These are phyloP conservation scores for Napeogenes inachia DNA, from an alignment of 2,888 invertebrate species.

Conservation along the genomic window DNA sequence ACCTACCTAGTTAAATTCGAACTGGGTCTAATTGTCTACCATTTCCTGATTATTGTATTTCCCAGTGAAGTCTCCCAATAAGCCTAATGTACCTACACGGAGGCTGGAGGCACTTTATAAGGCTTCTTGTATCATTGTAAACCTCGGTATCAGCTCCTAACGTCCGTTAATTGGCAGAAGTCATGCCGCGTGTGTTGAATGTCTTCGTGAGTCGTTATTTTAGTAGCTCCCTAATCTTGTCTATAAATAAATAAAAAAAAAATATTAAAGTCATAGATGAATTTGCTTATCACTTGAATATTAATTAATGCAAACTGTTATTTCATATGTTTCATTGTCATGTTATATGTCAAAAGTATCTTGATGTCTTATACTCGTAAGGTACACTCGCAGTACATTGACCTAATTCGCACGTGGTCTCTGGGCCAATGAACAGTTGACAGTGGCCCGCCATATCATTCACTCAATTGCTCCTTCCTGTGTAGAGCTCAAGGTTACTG, in stretches of 20 bases:
- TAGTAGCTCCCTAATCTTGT: slow-evolving; percentile 12
- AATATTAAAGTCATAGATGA: too few relatives aligned
- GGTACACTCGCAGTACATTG: slow-evolving; percentile 45
- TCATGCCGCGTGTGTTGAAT: slow-evolving; percentile 45
- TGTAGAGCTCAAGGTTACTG: slow-evolving; percentile 52
- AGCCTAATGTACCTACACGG: slow-evolving; percentile 70
- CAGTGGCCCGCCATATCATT: slow-evolving; percentile 55
- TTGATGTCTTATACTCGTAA: too few relatives aligned
- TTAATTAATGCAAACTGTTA: too few relatives aligned
- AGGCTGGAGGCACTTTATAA: slow-evolving; percentile 41
- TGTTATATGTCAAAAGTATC: too few relatives aligned
- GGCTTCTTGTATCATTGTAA: slow-evolving; percentile 36
- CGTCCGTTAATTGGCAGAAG: slow-evolving; percentile 65
- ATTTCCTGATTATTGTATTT: slow-evolving; percentile 53
- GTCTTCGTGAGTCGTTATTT: slow-evolving; percentile 15
- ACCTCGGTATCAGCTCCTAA: slow-evolving; percentile 41
- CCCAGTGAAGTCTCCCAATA: slow-evolving; percentile 65
- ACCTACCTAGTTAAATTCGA: slow-evolving; percentile 43
- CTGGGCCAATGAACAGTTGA: slow-evolving; percentile 52
- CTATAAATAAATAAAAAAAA: too few relatives aligned
- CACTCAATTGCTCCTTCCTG: slow-evolving; percentile 67
- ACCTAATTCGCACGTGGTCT: slow-evolving; percentile 68
- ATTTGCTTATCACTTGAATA: too few relatives aligned
- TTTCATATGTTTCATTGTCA: too few relatives aligned
- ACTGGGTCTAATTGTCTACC: slow-evolving; percentile 46